A percentile compares a stretch with the other conserved stretches of the same genome.
Evolutionary conservation across 2,113 vertebrate species (phyloP).

Genomic region (Spea multiplicata): DNA sequence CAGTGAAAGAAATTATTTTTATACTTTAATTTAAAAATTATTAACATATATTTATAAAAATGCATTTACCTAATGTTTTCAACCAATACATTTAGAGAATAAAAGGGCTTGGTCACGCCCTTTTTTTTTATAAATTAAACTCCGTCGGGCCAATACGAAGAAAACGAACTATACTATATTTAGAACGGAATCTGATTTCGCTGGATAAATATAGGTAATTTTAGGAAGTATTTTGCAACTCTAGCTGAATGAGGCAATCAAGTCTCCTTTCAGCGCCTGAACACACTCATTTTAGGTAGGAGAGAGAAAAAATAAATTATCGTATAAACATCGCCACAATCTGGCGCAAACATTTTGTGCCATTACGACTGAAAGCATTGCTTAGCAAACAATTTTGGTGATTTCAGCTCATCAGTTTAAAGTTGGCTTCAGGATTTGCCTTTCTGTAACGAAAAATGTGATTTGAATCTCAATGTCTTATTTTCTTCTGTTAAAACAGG

Average conservation of each 20-base stretch:
- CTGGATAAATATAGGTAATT: constrained; percentile 46
- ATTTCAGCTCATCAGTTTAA: constrained; percentile 18
- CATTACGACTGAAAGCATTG: constrained; percentile 14
- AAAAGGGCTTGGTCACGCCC: no score
- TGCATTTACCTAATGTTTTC: no score
- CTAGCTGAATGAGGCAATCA: constrained; percentile 45
- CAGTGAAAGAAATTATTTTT: no score
- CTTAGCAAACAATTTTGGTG: constrained; percentile 13
- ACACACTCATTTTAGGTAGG: constrained; percentile 40
- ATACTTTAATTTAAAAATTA: no score
- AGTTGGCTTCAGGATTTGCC: background rate
- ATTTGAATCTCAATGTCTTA: background rate
- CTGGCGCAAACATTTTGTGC: constrained; percentile 23
- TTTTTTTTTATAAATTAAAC: background rate
- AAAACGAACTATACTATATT: constrained; percentile 23
- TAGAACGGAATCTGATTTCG: constrained; percentile 37
- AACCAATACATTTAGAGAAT: no score
- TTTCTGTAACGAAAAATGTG: background rate
- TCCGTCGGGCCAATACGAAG: constrained; percentile 4
- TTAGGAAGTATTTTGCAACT: constrained; percentile 46
- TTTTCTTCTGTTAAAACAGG: background rate
- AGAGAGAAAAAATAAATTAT: constrained; percentile 44
- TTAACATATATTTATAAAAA: no score
- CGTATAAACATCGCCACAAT: constrained; percentile 28
- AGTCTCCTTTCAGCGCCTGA: constrained; percentile 43